These are phyloP conservation scores for Cenopis cana DNA, from an alignment of 2,888 invertebrate species.

Conservation along the genomic window DNA sequence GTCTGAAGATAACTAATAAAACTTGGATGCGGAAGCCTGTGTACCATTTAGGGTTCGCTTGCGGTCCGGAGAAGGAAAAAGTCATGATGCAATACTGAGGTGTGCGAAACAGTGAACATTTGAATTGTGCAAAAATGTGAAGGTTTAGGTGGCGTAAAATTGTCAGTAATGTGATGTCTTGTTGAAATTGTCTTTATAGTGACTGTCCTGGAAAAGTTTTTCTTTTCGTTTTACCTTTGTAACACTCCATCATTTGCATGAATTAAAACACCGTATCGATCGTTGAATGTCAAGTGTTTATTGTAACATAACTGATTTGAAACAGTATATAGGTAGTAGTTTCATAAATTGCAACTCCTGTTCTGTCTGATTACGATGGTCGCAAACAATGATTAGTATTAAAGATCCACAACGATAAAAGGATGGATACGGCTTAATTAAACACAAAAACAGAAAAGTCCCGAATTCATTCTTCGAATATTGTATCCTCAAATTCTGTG, in stretches of 20 bases:
- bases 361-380: too few species aligned
- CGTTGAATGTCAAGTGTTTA: too few species aligned
- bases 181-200: constrained; percentile 13
- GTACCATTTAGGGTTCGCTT: constrained; percentile 24
- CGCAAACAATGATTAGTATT: too few species aligned
- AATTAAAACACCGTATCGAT: neutral
- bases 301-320: too few species aligned
- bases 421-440: too few species aligned
- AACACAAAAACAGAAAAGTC: too few species aligned
- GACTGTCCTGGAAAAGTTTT: constrained; percentile 7
- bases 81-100: constrained; percentile 23
- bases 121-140: neutral
- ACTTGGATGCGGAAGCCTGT: constrained; percentile 29
- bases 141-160: neutral
- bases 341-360: too few species aligned
- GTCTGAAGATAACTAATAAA: constrained; percentile 18
- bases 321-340: too few species aligned
- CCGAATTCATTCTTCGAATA: too few species aligned
- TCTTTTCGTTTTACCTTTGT: neutral
- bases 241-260: neutral
- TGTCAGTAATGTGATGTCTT: constrained; percentile 11
- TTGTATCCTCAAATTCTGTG: too few species aligned
- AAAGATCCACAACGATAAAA: too few species aligned
- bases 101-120: neutral
- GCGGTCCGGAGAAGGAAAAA: constrained; percentile 24